Base-by-base conservation (phyloP, 2,888 invertebrate species). In the Oligia latruncula region DNA sequence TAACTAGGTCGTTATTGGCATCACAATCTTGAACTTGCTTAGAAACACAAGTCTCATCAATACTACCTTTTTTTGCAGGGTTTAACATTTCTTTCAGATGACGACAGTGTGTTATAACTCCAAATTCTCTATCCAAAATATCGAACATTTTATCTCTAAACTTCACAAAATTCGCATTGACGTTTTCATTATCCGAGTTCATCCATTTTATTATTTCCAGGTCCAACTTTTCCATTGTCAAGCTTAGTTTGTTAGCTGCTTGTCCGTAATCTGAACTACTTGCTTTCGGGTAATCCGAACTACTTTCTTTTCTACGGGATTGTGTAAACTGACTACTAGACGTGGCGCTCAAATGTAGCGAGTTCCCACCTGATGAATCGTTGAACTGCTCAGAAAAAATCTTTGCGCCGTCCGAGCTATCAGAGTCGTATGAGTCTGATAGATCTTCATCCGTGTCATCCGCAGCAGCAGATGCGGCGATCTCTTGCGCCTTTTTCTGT, bases 131-230 rank as follows among this genome's bases (percentile, higher is more conserved):
- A 64, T 92, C 90, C 20, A 94, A 84, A 46, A 90, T 79, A 49
- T 87, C 87, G n/a, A 90, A 89, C 75, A 94, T 86, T 78, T 90
- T 91, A 23, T 90, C 90, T 71, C 90, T 90, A 55, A 90, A 82
- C 23, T 87, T 89, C 13, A 82, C 83, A 35, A 87, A 70, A 76
- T 90, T 84, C 1, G 78, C 75, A 55, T 86, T 81, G 0, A 82
- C 71, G 35, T 90, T 87, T 35, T 90, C 89, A n/a, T 89, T 88
- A 2, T 90, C 88, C 15, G 90, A 90, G 8, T 90, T 92, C 4
- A 93, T 90, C 94, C 94, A 94, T 80, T 90, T 90, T 8, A 92
- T 89, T 4, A 93, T 92, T 90, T 93, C 94, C 58, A 91, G 58
- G 68, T 95, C 93, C 9, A 93, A 85, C 64, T 87, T 89, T 78